Percentiles rank a stretch among this genome's conserved stretches.
Conservation (phyloP, 2,113 vertebrate species). For the Etheostoma spectabile region DNA sequence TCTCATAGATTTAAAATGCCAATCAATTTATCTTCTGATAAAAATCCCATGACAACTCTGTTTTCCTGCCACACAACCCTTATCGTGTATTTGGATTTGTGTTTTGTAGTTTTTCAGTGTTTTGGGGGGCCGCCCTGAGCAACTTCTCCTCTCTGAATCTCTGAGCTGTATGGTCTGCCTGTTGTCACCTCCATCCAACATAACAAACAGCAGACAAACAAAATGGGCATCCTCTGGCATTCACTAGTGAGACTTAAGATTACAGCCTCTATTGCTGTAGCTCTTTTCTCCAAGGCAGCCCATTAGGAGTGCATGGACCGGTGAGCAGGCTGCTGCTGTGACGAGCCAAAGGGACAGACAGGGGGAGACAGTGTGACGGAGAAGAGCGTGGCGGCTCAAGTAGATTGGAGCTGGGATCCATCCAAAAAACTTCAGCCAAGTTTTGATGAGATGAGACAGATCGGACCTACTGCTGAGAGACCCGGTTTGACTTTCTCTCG, state of each 20-base stretch:
- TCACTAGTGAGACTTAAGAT: constrained; percentile 67
- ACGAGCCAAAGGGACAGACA: constrained; percentile 75
- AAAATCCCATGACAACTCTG: not conserved
- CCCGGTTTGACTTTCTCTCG: constrained; percentile 49
- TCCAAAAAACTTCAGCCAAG: constrained; percentile 78
- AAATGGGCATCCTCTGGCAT: constrained; percentile 58
- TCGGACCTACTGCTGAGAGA: constrained; percentile 68
- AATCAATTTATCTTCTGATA: not conserved
- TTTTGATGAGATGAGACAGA: constrained; percentile 79
- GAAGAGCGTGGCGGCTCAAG: constrained; percentile 57
- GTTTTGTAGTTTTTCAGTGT: constrained; percentile 15
- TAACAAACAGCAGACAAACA: constrained; percentile 51
- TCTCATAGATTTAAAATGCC: not conserved
- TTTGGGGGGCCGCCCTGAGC: not conserved
- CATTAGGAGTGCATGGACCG: constrained; percentile 56
- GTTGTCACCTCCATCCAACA: constrained; percentile 43
- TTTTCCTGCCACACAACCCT: not conserved
- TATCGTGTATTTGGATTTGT: constrained; percentile 16
- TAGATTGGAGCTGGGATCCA: constrained; percentile 67
- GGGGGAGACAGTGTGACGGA: constrained; percentile 76
- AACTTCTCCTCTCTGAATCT: constrained; percentile 16
- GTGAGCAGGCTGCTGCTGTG: constrained; percentile 69
- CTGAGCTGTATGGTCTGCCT: constrained; percentile 21
- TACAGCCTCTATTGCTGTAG: constrained; percentile 47
- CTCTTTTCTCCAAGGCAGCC: constrained; percentile 63